phyloP scores from a whole-genome alignment of 2,113 vertebrate genomes.

The Sebastes fasciatus region DNA sequence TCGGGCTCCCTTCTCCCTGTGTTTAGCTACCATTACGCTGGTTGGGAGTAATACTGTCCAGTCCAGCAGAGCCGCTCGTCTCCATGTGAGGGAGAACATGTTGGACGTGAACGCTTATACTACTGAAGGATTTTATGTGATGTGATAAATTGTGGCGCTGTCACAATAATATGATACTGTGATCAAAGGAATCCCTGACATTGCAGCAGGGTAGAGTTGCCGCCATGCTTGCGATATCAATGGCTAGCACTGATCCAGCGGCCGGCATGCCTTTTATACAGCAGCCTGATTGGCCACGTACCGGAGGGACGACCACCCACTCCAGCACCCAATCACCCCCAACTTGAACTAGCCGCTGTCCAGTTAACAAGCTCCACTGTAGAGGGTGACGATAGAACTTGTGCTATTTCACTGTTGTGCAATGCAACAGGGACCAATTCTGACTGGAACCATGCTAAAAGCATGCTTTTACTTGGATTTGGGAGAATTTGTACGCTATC shows the following conservation, averaged over 20 bases:
- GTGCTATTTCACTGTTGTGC: conserved; percentile 78
- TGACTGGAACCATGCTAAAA: conserved; percentile 78
- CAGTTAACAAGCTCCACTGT: conserved; percentile 69
- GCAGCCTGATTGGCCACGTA: conserved; percentile 68
- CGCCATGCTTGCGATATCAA: conserved; percentile 63
- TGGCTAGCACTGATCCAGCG: conserved; percentile 58
- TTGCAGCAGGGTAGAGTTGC: conserved; percentile 69
- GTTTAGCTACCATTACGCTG: conserved; percentile 55
- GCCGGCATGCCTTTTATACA: conserved; percentile 42
- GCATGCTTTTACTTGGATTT: conserved; percentile 74
- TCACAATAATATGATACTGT: conserved; percentile 80
- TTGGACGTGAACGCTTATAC: conserved; percentile 63
- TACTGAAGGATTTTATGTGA: conserved; percentile 79
- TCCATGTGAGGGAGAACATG: conserved; percentile 48
- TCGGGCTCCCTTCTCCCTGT: conserved; percentile 43
- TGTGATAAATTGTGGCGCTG: conserved; percentile 77
- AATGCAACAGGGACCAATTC: conserved; percentile 82
- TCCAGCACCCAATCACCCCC: conserved; percentile 56
- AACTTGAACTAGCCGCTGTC: conserved; percentile 62
- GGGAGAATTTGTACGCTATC: conserved; percentile 44
- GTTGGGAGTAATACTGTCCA: conserved; percentile 57
- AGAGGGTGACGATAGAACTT: conserved; percentile 69
- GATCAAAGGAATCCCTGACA: conserved; percentile 81
- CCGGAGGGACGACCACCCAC: conserved; percentile 44
- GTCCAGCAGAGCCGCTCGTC: conserved; percentile 51